Evolutionary conservation across 2,113 vertebrate species (phyloP).

Genomic region (Hippocampus mohnikei): DNA sequence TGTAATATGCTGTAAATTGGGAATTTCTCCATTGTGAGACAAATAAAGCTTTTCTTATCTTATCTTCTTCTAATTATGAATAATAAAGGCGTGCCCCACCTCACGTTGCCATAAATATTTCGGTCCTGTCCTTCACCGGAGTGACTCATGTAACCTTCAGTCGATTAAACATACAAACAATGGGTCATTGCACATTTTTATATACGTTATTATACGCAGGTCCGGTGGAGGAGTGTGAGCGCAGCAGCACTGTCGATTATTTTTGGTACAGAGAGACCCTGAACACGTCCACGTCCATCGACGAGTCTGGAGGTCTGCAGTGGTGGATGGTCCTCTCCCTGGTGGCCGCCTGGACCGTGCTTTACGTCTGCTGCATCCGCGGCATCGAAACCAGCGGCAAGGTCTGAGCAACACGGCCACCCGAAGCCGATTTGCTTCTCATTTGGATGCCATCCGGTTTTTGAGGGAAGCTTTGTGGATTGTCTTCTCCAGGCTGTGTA

Average conservation of each 20-base stretch:
- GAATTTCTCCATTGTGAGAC: no score
- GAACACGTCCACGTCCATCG: slow-evolving; percentile 80
- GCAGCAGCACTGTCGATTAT: slow-evolving; percentile 87
- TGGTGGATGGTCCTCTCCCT: slow-evolving; percentile 90
- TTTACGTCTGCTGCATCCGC: slow-evolving; percentile 86
- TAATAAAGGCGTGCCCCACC: background rate
- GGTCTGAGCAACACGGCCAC: slow-evolving; percentile 60
- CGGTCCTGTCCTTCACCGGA: background rate
- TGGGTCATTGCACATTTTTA: no score
- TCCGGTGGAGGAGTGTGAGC: slow-evolving; percentile 78
- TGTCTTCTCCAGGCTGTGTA: slow-evolving; percentile 83
- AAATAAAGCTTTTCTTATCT: no score
- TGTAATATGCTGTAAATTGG: no score
- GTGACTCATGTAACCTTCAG: background rate
- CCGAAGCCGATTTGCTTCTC: background rate
- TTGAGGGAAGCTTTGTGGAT: background rate
- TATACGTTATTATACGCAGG: slow-evolving; percentile 71
- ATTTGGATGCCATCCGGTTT: background rate
- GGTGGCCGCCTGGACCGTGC: slow-evolving; percentile 80
- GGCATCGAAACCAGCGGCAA: slow-evolving; percentile 97
- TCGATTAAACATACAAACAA: background rate
- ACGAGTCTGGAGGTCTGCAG: slow-evolving; percentile 77
- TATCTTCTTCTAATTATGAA: no score
- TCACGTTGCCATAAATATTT: background rate
- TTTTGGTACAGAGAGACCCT: slow-evolving; percentile 96